A percentile compares a stretch with the other conserved stretches of the same genome.
phyloP scores from a whole-genome alignment of 92 coral and sea anemone species.

The Actinernus sp. region DNA sequence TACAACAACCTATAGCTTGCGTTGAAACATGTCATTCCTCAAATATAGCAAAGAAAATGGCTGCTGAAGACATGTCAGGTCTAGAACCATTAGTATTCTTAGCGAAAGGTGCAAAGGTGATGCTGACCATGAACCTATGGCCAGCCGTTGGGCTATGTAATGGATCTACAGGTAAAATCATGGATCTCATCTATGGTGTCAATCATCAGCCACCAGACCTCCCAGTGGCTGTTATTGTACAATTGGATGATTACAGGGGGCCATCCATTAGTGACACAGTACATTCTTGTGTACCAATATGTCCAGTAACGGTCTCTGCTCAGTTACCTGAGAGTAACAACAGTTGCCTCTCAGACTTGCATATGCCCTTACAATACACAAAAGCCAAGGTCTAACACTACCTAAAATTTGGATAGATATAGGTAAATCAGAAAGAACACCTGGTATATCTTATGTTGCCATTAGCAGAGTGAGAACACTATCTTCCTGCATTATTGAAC shows the following conservation, averaged over 20 bases:
- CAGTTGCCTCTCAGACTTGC: constrained; percentile 59
- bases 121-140: too few species aligned
- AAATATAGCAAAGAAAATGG: constrained; percentile 38
- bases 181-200: constrained; percentile 43
- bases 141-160: constrained; percentile 36
- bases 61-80: constrained; percentile 58
- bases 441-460: too few species aligned
- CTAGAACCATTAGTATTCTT: constrained; percentile 55
- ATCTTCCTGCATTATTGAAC: too few species aligned
- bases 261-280: constrained; percentile 32
- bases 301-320: too few species aligned
- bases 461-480: too few species aligned
- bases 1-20: constrained; percentile 40
- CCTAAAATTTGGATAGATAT: too few species aligned
- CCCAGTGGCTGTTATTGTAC: constrained; percentile 54
- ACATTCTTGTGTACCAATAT: constrained; percentile 46
- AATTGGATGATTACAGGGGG: constrained; percentile 22
- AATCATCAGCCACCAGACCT: constrained; percentile 64
- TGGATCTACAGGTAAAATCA: constrained; percentile 26
- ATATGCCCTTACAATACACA: too few species aligned
- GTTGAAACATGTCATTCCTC: constrained; percentile 57
- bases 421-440: too few species aligned
- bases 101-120: too few species aligned
- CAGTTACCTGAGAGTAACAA: constrained; percentile 25
- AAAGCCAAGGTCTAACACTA: too few species aligned